Base-by-base conservation (phyloP, 2,797 vertebrate genomes). In the Onychomys leucogaster region DNA sequence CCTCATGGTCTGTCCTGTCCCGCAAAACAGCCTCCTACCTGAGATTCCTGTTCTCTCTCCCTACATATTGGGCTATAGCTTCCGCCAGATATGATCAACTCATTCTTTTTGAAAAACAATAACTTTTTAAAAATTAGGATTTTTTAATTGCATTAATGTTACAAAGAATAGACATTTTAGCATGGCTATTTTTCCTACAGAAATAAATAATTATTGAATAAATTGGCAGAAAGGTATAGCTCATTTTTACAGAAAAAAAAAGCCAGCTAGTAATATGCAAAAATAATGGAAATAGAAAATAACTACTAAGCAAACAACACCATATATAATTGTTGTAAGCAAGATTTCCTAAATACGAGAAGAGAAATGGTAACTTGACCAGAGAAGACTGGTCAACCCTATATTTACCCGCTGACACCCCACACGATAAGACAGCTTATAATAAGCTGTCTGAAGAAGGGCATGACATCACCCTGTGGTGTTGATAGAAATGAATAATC, bases 201-300 rank as follows among this genome's bases (percentile, higher is more conserved):
- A 43, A 67, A 91, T 76, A 95, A 93, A 83, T 87, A 92, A 92
- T 85, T 41, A 55, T 17, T 93, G 69, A 92, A 67, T 94, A 88
- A 61, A 91, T 63, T 69, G 37, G 32, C 16, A 46, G 55, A 78
- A 91, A 77, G n/a, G 76, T n/a, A 78, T 10, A 73, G 34, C 17
- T 69, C 65, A 78, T 86, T 78, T 65, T 85, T 84, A 91, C 59
- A 89, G 80, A 76, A 82, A 77, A 94, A 65, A 63, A 27, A 52
- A 77, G 32, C 2, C 69, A 59, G n/a, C 65, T 63, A 80, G 86
- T 76, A 95, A 90, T 73, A 29, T 2, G 63, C 67, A 75, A 89
- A 29, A 92, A 92, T 21, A 63, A 69, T 23, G 25, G 21, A 92
- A 94, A 89, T 25, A 94, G 34, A 88, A 95, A 95, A 89, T 86